Evolutionary conservation across 2,113 vertebrate genomes (phyloP).

Genomic region (Salvelinus namaycush): DNA sequence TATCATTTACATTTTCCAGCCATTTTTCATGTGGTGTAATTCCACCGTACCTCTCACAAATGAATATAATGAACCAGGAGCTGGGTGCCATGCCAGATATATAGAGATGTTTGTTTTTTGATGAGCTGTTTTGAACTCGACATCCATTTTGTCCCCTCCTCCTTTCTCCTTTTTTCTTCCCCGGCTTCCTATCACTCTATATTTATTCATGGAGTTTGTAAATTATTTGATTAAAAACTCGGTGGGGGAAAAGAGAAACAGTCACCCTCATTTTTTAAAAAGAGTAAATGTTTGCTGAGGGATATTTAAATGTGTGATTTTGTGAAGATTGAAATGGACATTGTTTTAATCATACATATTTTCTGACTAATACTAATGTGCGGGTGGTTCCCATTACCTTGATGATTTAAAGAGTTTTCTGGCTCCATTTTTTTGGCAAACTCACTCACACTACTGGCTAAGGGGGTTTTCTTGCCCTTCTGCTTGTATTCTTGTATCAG

Average conservation of each 20-base stretch:
- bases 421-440: slow-evolving; percentile 41
- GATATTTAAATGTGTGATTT: slow-evolving; percentile 67
- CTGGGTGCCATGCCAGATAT: slow-evolving; percentile 92
- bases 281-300: slow-evolving; percentile 65
- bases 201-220: slow-evolving; percentile 80
- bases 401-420: slow-evolving; percentile 70
- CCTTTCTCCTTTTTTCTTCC: slow-evolving; percentile 71
- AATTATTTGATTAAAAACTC: slow-evolving; percentile 83
- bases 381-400: slow-evolving; percentile 65
- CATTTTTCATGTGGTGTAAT: slow-evolving; percentile 98
- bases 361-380: slow-evolving; percentile 66
- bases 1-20: slow-evolving; percentile 99
- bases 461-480: neutral
- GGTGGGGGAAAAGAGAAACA: slow-evolving; percentile 50
- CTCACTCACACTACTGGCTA: neutral
- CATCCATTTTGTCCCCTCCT: slow-evolving; percentile 68
- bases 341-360: slow-evolving; percentile 70
- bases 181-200: slow-evolving; percentile 58
- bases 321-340: slow-evolving; percentile 75
- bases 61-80: slow-evolving; percentile 99
- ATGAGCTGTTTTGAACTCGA: slow-evolving; percentile 81
- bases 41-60: slow-evolving; percentile 94
- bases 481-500: slow-evolving; percentile 13
- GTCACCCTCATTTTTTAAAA: slow-evolving; percentile 72
- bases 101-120: slow-evolving; percentile 90